phyloP scores from a whole-genome alignment of 2,797 vertebrate genomes.

The Cossypha polioptera region DNA sequence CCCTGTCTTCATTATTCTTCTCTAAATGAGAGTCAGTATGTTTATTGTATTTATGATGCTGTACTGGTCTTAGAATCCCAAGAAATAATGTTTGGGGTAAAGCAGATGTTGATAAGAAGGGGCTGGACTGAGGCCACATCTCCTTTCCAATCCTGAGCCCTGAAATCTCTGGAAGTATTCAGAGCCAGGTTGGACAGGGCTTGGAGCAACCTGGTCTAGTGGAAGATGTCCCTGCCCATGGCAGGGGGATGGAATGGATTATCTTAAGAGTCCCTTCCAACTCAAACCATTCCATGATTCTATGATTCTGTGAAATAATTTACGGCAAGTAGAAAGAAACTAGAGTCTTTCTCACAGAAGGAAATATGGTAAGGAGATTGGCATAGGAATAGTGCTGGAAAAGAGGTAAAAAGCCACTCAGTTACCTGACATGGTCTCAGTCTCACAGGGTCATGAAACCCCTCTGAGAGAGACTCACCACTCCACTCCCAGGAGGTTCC shows the following conservation, averaged over 20 bases:
- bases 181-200: background rate
- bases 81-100: background rate
- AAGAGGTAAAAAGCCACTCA: background rate
- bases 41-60: background rate
- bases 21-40: background rate
- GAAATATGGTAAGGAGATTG: background rate
- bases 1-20: background rate
- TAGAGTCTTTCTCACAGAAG: background rate
- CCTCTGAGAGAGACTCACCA: constrained; percentile 37
- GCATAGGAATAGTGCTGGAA: background rate
- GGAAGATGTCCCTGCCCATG: background rate
- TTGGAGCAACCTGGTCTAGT: background rate
- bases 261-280: background rate
- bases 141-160: background rate
- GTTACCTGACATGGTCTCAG: constrained; percentile 68
- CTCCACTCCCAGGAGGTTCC: constrained; percentile 62
- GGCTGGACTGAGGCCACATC: background rate
- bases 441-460: constrained; percentile 18
- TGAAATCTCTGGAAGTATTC: background rate
- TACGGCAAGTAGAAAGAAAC: background rate
- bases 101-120: background rate
- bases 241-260: background rate
- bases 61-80: background rate
- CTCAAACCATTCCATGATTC: background rate
- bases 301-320: background rate